Evolutionary conservation across 64 coral and sea anemone genomes (phyloP).

Genomic region (Montipora cactus): DNA sequence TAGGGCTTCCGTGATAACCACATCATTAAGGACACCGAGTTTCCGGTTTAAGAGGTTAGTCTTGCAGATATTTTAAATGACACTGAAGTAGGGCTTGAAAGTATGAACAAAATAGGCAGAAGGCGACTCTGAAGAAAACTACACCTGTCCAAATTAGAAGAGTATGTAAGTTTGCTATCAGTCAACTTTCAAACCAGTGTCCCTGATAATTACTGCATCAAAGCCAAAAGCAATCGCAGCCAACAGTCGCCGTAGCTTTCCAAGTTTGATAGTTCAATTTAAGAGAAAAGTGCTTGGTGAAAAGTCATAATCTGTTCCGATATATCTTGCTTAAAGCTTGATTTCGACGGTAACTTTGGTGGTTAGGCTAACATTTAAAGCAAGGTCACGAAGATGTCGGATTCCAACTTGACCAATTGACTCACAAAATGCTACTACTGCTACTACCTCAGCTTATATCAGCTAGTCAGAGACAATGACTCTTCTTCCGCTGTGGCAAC

Average conservation of each 20-base stretch:
- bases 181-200: not conserved
- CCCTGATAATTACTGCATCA: no score
- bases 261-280: not conserved
- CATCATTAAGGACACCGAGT: conserved; percentile 14
- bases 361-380: not conserved
- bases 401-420: no score
- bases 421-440: no score
- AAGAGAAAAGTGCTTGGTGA: not conserved
- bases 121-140: not conserved
- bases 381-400: no score
- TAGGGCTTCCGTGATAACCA: conserved; percentile 15
- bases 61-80: conserved; percentile 35
- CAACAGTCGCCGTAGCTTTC: not conserved
- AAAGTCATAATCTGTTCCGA: not conserved
- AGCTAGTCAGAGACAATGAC: no score
- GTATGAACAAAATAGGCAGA: not conserved
- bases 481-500: no score
- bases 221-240: no score
- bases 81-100: not conserved
- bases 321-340: not conserved
- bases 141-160: not conserved
- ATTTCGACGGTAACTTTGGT: not conserved
- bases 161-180: not conserved
- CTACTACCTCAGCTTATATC: no score
- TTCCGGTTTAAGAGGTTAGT: conserved; percentile 1